A percentile compares a stretch with the other conserved stretches of the same genome.
phyloP scores from a whole-genome alignment of 2,888 invertebrate species.

The Diachrysia chrysitis region DNA sequence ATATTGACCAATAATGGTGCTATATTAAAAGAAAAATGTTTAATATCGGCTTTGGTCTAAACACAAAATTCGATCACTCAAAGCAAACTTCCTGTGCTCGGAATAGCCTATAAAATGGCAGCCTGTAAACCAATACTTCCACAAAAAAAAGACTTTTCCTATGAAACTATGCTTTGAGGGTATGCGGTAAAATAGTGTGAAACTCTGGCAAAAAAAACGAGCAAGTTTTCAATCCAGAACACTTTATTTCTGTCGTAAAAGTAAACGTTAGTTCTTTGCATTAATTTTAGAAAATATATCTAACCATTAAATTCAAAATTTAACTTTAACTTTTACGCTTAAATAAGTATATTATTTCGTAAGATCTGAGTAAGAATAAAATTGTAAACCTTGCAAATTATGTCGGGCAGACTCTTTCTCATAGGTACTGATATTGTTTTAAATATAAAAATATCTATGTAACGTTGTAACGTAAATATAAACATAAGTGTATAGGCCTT shows the following conservation, averaged over 20 bases:
- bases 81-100: neutral
- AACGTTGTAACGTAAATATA: no score
- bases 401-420: no score
- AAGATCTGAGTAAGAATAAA: no score
- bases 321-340: no score
- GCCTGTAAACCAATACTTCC: neutral
- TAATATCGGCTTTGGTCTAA: neutral
- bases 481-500: neutral
- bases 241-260: neutral
- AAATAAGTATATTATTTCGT: no score
- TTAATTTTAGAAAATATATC: no score
- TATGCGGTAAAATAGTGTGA: neutral
- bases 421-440: no score
- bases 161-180: neutral
- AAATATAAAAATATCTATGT: no score
- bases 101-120: conserved; percentile 1
- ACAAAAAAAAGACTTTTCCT: neutral
- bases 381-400: no score
- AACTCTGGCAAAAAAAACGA: neutral
- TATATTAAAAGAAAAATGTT: no score
- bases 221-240: neutral
- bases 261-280: neutral
- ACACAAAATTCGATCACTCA: neutral
- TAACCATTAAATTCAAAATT: no score
- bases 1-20: no score